These are phyloP conservation scores for Phenganax marumi DNA, from an alignment of 92 coral and sea anemone genomes.

Conservation along the genomic window DNA sequence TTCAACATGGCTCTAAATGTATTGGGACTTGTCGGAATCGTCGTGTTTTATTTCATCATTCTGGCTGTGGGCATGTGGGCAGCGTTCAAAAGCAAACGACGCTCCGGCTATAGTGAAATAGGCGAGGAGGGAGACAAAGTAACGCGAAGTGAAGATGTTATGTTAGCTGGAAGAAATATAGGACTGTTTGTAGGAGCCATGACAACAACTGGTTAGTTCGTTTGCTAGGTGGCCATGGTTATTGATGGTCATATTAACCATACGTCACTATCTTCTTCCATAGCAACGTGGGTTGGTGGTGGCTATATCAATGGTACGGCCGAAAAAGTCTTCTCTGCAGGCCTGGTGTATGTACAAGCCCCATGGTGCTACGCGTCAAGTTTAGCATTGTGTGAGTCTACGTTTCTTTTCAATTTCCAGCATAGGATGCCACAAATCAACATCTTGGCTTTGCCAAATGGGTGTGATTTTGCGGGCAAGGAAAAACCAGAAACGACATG, in stretches of 20 bases:
- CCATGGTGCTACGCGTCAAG: conserved; percentile 37
- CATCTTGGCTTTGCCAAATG: background rate
- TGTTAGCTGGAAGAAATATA: conserved; percentile 43
- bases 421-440: conserved; percentile 1
- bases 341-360: conserved; percentile 47
- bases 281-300: conserved; percentile 96
- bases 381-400: conserved; percentile 31
- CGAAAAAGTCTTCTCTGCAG: conserved; percentile 64
- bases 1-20: conserved; percentile 60
- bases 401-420: too few relatives aligned
- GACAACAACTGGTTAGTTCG: conserved; percentile 34
- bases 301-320: conserved; percentile 91
- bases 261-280: background rate
- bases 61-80: conserved; percentile 69
- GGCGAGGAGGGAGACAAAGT: background rate
- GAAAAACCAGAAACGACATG: too few relatives aligned
- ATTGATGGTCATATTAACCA: background rate
- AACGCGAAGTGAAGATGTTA: conserved; percentile 33
- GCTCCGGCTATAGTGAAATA: background rate
- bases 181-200: conserved; percentile 39
- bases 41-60: conserved; percentile 67
- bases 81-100: conserved; percentile 58
- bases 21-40: conserved; percentile 65
- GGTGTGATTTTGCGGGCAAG: too few relatives aligned
- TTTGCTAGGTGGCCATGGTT: background rate